phyloP scores from a whole-genome alignment of 2,888 invertebrate genomes.

The Thecophora atra region DNA sequence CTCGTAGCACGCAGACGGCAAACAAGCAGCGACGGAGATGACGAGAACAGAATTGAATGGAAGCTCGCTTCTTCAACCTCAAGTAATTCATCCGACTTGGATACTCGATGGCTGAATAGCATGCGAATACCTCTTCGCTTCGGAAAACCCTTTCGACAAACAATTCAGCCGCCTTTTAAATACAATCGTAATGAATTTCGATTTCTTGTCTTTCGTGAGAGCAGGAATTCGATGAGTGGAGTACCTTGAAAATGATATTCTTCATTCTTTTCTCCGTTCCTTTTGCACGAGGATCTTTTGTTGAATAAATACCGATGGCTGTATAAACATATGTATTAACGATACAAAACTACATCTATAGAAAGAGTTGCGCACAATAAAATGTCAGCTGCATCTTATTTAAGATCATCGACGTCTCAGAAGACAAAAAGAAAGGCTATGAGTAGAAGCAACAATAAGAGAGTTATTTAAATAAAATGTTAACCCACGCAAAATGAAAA shows the following conservation, averaged over 20 bases:
- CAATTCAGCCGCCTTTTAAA: slow-evolving; percentile 26
- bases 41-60: not conserved
- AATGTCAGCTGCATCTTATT: too few species aligned
- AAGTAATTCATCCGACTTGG: not conserved
- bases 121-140: not conserved
- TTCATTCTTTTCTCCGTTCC: slow-evolving; percentile 1
- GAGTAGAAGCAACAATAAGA: too few species aligned
- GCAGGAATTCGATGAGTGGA: slow-evolving; percentile 12
- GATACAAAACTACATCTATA: too few species aligned
- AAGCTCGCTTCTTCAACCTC: not conserved
- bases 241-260: slow-evolving; percentile 20
- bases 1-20: slow-evolving; percentile 9
- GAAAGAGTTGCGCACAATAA: too few species aligned
- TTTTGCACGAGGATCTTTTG: not conserved
- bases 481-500: too few species aligned
- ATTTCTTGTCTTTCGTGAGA: slow-evolving; percentile 29
- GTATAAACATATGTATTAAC: too few species aligned
- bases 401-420: too few species aligned
- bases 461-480: too few species aligned
- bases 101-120: not conserved
- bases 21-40: not conserved
- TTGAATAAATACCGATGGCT: too few species aligned
- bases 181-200: slow-evolving; percentile 33
- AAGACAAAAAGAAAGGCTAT: too few species aligned
- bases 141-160: slow-evolving; percentile 22